Evolutionary conservation across 1,140 invertebrate genomes (phyloP).

Genomic region (Drosophila nikananu): DNA sequence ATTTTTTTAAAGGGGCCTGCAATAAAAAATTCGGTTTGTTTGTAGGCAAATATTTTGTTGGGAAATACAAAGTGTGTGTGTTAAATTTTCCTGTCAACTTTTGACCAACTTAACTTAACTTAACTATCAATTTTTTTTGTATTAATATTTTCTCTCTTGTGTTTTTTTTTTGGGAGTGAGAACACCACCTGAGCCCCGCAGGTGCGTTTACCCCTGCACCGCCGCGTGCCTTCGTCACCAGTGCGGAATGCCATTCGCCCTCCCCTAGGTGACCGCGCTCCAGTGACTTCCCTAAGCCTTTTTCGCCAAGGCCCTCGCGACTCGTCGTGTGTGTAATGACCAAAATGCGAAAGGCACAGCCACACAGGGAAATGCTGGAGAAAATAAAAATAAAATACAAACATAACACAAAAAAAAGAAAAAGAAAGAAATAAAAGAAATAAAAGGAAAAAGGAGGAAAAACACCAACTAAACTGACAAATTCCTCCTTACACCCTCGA

Average conservation of each 20-base stretch:
- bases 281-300: conserved; percentile 52
- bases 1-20: no score
- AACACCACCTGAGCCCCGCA: conserved; percentile 12
- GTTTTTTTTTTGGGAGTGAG: background rate
- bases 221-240: conserved; percentile 11
- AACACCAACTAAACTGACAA: conserved; percentile 34
- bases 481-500: conserved; percentile 39
- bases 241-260: conserved; percentile 19
- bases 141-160: no score
- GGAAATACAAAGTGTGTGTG: background rate
- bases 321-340: conserved; percentile 36
- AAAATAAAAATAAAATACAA: conserved; percentile 5
- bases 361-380: background rate
- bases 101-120: no score
- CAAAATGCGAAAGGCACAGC: conserved; percentile 27
- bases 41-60: background rate
- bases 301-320: conserved; percentile 3
- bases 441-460: background rate
- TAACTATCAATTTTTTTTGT: background rate
- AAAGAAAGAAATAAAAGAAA: no score
- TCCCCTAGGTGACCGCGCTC: conserved; percentile 28
- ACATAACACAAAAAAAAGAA: background rate
- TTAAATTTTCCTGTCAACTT: background rate
- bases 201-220: conserved; percentile 35
- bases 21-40: background rate